A percentile compares a stretch with the other conserved stretches of the same genome.
Conservation (phyloP, 2,888 invertebrate species). For the Colostygia pectinataria region DNA sequence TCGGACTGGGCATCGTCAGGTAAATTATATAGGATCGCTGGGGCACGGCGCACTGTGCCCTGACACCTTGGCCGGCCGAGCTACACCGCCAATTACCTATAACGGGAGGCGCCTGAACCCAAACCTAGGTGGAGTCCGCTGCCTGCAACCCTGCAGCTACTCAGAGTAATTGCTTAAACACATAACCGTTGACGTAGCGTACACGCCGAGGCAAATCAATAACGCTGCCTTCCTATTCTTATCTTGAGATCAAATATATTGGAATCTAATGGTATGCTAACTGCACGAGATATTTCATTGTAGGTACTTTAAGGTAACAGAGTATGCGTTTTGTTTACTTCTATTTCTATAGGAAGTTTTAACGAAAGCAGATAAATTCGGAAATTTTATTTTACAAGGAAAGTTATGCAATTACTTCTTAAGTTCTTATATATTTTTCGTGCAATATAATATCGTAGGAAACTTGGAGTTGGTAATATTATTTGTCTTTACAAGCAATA, state of each 20-base stretch:
- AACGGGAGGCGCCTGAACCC: constrained; percentile 64
- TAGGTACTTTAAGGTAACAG: constrained; percentile 24
- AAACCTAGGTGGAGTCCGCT: constrained; percentile 32
- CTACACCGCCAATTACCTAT: constrained; percentile 61
- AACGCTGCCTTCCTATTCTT: constrained; percentile 44
- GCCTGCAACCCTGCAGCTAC: constrained; percentile 35
- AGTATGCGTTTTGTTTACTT: constrained; percentile 17
- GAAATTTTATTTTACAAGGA: too few relatives aligned
- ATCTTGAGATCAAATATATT: constrained; percentile 54
- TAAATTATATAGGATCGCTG: constrained; percentile 66
- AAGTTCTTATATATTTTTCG: too few relatives aligned
- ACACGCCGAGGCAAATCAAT: constrained; percentile 61
- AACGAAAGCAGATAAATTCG: background rate
- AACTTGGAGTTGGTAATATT: too few relatives aligned
- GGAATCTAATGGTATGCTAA: constrained; percentile 34
- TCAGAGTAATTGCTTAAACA: constrained; percentile 72
- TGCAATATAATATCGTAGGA: too few relatives aligned
- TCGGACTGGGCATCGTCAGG: constrained; percentile 44
- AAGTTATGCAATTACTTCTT: too few relatives aligned
- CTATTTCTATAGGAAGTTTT: constrained; percentile 4
- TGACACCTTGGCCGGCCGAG: constrained; percentile 66
- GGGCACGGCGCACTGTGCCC: constrained; percentile 52
- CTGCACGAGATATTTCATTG: constrained; percentile 30
- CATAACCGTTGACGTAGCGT: constrained; percentile 50
- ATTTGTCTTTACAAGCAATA: background rate